Base-by-base conservation (phyloP, 2,888 invertebrate species). In the Aleiodes testaceus region DNA sequence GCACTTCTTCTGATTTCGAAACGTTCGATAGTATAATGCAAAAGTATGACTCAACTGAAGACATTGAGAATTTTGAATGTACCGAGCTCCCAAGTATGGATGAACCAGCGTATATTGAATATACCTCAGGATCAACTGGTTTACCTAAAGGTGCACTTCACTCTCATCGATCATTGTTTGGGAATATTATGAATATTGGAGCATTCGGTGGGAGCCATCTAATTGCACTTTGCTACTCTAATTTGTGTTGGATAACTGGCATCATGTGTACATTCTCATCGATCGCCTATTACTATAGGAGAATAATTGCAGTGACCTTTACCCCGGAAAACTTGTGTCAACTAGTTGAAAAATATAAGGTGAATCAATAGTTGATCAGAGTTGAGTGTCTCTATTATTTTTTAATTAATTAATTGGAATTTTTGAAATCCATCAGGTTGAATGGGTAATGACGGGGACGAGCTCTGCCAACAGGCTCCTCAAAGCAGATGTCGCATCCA, bases 111-210 rank as follows among this genome's bases (percentile, higher is more conserved):
- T n/a, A 78, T 4, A 78, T 81, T 26, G 42, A 80, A 9, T 80
- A 74, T 45, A 78, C 79, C 5, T 81, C 80, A 6, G 82, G 81
- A n/a, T 77, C 76, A 1, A 77, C 77, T 3, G 80, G 81, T 11
- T 14, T 74, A 9, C 78, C 82, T n/a, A 82, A 82, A 61, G 77
- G 76, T 22, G 75, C 78, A 12, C 55, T 73, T 9, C 74, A 77
- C 22, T 74, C 77, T 22, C 79, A 82, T 61, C 66, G 72, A 14
- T 72, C 73, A n/a, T 45, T 79, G 64, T 68, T 77, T 66, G 50
- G 66, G 0, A 74, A 78, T 50, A 42, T 59, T 45, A 2, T 9
- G 22, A 0, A 69, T 70, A 18, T 22, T 9, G 53, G 22, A 9
- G 1, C 49, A 50, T 71, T 52, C 66, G 53, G 66, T 22, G 49